These are phyloP conservation scores for Centropristis striata DNA, from an alignment of 2,113 vertebrate genomes.

Conservation along the genomic window DNA sequence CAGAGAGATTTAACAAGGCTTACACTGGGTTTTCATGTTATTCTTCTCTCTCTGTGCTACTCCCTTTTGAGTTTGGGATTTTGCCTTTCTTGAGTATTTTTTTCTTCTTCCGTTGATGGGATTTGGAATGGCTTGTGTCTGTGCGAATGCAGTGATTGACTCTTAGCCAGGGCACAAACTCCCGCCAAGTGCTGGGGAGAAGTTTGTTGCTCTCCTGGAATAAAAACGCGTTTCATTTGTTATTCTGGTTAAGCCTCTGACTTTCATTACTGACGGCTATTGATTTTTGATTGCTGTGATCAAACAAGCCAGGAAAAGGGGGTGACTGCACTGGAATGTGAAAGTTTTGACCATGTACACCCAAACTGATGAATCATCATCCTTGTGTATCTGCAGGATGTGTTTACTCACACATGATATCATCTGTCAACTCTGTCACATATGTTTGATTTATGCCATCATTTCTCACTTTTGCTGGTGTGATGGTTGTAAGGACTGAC, in stretches of 20 bases:
- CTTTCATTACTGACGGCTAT: constrained; percentile 37
- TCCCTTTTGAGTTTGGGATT: constrained; percentile 70
- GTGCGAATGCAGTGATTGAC: constrained; percentile 64
- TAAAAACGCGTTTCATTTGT: constrained; percentile 50
- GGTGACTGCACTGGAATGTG: background rate
- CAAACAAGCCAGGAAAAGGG: constrained; percentile 17
- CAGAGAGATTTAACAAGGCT: constrained; percentile 72
- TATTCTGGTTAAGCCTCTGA: constrained; percentile 35
- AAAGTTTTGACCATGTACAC: constrained; percentile 23
- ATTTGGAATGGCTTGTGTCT: constrained; percentile 67
- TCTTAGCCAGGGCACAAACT: constrained; percentile 61
- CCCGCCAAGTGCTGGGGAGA: constrained; percentile 53
- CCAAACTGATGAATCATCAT: constrained; percentile 11
- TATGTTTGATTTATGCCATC: constrained; percentile 21
- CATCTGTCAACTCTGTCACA: constrained; percentile 19
- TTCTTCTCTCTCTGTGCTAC: constrained; percentile 50
- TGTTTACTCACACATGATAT: constrained; percentile 25
- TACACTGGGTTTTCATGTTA: constrained; percentile 66
- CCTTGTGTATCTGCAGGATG: background rate
- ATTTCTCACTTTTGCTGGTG: background rate
- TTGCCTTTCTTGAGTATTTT: constrained; percentile 57
- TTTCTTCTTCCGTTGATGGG: constrained; percentile 64
- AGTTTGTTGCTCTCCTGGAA: constrained; percentile 59
- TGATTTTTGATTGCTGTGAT: constrained; percentile 57
- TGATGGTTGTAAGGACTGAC: background rate